These are phyloP conservation scores for Cottoperca gobio DNA, from an alignment of 2,797 vertebrate species.

Conservation along the genomic window DNA sequence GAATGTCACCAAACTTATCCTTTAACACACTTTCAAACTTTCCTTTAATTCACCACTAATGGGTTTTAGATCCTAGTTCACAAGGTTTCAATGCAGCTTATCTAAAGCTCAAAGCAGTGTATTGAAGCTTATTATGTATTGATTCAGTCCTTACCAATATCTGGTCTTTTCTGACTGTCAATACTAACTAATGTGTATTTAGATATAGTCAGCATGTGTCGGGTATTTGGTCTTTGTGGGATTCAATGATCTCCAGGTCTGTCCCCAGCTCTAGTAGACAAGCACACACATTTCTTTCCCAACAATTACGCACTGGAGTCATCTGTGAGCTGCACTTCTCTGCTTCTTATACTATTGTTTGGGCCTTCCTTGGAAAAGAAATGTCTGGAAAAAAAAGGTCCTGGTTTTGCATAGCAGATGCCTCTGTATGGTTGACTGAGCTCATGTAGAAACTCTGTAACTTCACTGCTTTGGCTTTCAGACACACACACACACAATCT, in stretches of 20 bases:
- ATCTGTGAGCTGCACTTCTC: slow-evolving; percentile 1
- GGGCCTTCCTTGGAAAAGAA: slow-evolving; percentile 10
- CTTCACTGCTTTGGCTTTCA: not conserved
- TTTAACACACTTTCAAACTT: too few species aligned
- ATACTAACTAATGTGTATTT: not conserved
- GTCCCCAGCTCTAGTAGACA: not conserved
- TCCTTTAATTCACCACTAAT: not conserved
- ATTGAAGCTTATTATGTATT: not conserved
- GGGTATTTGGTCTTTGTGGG: not conserved
- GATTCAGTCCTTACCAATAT: not conserved
- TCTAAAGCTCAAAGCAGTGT: not conserved
- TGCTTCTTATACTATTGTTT: not conserved
- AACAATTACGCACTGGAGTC: not conserved
- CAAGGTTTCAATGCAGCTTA: not conserved
- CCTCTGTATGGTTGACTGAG: slow-evolving; percentile 12
- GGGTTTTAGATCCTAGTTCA: not conserved
- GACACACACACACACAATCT: not conserved
- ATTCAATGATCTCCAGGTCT: not conserved
- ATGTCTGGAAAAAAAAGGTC: slow-evolving; percentile 10
- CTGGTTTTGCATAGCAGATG: slow-evolving; percentile 4
- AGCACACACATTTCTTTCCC: not conserved
- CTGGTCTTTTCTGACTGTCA: not conserved
- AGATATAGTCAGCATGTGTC: not conserved
- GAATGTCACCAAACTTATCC: too few species aligned
- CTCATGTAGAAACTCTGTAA: slow-evolving; percentile 10